These are phyloP conservation scores for Tigriopus japonicus DNA, from an alignment of 1,140 invertebrate genomes.

Conservation along the genomic window DNA sequence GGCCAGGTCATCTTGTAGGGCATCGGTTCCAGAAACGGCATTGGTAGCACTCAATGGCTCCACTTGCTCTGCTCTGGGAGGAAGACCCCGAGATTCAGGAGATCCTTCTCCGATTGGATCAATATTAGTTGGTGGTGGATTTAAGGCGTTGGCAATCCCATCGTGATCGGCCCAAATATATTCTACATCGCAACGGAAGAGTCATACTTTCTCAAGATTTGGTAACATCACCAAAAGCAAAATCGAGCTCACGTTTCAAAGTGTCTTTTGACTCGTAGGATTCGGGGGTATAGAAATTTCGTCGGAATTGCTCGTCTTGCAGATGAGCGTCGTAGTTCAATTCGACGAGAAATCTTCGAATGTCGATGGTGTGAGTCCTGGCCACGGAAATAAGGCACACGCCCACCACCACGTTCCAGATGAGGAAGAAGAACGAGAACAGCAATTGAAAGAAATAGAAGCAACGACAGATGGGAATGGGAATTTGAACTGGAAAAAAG, in stretches of 20 bases:
- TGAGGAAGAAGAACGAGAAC: slow-evolving; percentile 11
- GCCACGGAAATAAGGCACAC: slow-evolving; percentile 1
- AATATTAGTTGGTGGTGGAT: no score
- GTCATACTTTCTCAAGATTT: no score
- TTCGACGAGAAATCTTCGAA: slow-evolving; percentile 7
- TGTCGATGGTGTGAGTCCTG: slow-evolving; percentile 13
- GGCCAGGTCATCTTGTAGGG: no score
- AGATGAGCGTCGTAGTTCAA: neutral
- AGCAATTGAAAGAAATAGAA: slow-evolving; percentile 1
- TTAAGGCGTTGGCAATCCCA: no score
- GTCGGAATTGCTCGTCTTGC: neutral
- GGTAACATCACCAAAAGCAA: no score
- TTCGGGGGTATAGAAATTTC: neutral
- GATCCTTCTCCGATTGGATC: no score
- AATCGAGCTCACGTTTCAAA: neutral
- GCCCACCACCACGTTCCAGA: slow-evolving; percentile 10
- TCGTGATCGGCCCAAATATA: no score
- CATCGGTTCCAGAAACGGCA: no score
- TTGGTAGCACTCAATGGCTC: no score
- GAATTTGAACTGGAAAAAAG: neutral
- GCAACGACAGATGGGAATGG: neutral
- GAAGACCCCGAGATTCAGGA: no score
- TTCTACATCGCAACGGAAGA: no score
- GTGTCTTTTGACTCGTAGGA: neutral
- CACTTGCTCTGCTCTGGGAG: no score